phyloP scores from a whole-genome alignment of 2,113 vertebrate genomes.

The Archilochus colubris region DNA sequence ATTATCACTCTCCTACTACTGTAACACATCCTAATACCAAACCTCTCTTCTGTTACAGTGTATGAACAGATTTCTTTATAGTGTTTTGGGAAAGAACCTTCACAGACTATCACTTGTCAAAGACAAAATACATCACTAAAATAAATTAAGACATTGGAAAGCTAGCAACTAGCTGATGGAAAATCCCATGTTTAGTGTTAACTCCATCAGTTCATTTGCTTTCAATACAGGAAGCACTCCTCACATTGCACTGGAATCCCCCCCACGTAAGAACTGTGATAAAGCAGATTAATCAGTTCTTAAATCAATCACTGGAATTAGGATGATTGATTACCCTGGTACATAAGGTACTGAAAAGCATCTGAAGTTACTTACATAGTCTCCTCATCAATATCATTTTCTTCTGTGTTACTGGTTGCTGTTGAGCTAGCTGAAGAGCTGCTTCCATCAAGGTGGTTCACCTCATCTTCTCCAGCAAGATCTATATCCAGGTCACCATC shows the following conservation, averaged over 20 bases:
- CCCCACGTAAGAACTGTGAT: neutral
- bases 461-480: conserved; percentile 92
- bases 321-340: neutral
- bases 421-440: conserved; percentile 97
- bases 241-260: neutral
- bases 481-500: conserved; percentile 96
- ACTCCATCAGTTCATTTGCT: neutral
- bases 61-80: neutral
- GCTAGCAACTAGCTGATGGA: neutral
- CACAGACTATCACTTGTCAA: conserved; percentile 35
- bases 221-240: neutral
- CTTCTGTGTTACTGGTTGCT: conserved; percentile 97
- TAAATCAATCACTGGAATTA: neutral
- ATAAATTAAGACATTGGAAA: neutral
- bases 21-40: conserved; percentile 10
- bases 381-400: conserved; percentile 98
- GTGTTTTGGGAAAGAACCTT: conserved; percentile 11
- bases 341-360: neutral
- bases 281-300: neutral
- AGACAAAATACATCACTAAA: neutral
- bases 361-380: conserved; percentile 87
- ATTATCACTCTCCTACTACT: neutral
- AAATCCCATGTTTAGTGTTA: neutral
- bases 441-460: conserved; percentile 93
- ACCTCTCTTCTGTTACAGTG: neutral